Conservation (phyloP, 2,797 vertebrate genomes). For the Halcyon badia region DNA sequence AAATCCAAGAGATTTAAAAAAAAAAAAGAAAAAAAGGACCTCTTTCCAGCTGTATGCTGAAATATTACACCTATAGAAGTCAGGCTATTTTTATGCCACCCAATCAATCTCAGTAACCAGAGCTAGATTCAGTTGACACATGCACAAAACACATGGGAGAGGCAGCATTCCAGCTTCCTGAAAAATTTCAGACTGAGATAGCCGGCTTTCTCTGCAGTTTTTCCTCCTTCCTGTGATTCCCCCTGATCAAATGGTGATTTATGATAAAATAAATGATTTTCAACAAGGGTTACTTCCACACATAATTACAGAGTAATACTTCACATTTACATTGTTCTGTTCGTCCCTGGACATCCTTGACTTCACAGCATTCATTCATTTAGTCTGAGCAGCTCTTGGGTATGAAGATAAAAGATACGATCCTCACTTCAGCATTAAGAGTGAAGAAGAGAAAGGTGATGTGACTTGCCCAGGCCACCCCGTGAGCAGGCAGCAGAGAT, state of each 20-base stretch:
- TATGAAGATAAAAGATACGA: background rate
- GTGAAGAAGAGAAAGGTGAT: background rate
- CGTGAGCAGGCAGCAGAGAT: background rate
- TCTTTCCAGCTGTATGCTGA: background rate
- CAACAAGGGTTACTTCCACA: background rate
- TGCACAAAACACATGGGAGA: background rate
- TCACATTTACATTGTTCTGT: background rate
- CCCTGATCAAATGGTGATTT: background rate
- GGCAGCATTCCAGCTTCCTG: background rate
- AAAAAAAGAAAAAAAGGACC: background rate
- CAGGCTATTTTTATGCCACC: background rate
- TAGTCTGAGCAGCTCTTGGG: background rate
- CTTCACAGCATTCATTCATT: background rate
- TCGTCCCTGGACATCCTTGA: rapidly evolving
- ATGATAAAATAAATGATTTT: background rate
- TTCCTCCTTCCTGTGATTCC: background rate
- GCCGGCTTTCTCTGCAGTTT: background rate
- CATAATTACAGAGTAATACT: background rate
- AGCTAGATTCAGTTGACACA: background rate
- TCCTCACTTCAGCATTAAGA: background rate
- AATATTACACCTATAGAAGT: background rate
- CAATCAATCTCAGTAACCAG: background rate
- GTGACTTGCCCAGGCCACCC: background rate
- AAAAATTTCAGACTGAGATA: background rate
- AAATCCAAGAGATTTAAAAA: background rate